phyloP scores from a whole-genome alignment of 2,113 vertebrate genomes.

The Parus major region DNA sequence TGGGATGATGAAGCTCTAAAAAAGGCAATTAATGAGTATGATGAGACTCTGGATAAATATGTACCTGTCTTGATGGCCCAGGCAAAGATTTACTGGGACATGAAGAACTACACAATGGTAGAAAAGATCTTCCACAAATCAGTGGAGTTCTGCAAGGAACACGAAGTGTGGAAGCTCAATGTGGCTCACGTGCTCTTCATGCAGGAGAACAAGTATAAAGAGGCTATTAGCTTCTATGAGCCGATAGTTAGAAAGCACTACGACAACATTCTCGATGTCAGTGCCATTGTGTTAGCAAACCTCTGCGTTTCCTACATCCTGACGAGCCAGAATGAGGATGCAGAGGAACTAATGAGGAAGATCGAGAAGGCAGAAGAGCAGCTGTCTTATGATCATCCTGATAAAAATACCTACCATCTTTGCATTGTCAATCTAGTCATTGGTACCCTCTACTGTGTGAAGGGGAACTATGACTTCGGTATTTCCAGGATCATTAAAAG shows the following conservation, averaged over 20 bases:
- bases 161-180: constrained; percentile 94
- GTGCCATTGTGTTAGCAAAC: constrained; percentile 93
- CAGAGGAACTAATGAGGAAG: constrained; percentile 95
- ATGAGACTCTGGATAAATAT: constrained; percentile 89
- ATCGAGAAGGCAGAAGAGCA: constrained; percentile 97
- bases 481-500: constrained; percentile 96
- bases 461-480: constrained; percentile 96
- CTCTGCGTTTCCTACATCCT: constrained; percentile 96
- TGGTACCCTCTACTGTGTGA: constrained; percentile 95
- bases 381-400: constrained; percentile 87
- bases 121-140: constrained; percentile 97
- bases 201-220: constrained; percentile 95
- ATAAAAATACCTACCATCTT: constrained; percentile 92
- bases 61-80: constrained; percentile 93
- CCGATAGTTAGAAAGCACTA: constrained; percentile 96
- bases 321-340: constrained; percentile 94
- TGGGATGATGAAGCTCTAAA: constrained; percentile 85
- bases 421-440: constrained; percentile 98
- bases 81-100: constrained; percentile 96
- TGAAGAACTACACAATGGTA: constrained; percentile 92
- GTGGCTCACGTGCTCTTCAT: constrained; percentile 96
- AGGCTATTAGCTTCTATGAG: constrained; percentile 93
- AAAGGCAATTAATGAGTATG: constrained; percentile 85
- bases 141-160: constrained; percentile 89
- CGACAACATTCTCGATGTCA: constrained; percentile 88